A percentile compares a stretch with the other conserved stretches of the same genome.
These are phyloP conservation scores for Cacatua alba DNA, from an alignment of 2,113 vertebrate genomes.

Conservation along the genomic window DNA sequence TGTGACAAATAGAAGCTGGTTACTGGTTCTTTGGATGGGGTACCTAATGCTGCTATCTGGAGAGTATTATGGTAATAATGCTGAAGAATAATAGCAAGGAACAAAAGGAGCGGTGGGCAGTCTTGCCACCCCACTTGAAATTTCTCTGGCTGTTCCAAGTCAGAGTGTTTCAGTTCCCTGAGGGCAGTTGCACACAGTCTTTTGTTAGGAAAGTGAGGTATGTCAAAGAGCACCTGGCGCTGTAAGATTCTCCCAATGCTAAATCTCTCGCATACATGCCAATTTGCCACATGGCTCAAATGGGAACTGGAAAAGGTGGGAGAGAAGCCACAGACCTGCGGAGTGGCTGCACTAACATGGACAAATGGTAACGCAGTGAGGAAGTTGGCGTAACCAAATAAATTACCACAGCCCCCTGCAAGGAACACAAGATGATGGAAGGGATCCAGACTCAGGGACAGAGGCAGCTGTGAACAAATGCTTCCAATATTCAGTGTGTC, in stretches of 20 bases:
- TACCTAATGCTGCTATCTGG: not conserved
- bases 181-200: not conserved
- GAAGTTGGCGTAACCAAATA: not conserved
- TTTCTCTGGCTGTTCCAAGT: not conserved
- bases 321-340: not conserved
- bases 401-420: not conserved
- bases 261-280: not conserved
- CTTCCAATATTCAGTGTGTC: not conserved
- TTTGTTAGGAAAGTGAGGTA: not conserved
- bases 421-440: not conserved
- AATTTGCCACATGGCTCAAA: not conserved
- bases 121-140: not conserved
- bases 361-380: slow-evolving; percentile 2
- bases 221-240: not conserved
- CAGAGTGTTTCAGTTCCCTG: accelerated
- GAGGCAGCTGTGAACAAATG: not conserved
- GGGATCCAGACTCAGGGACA: not conserved
- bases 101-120: not conserved
- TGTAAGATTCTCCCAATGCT: not conserved
- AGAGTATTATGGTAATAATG: not conserved
- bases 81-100: not conserved
- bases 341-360: not conserved
- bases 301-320: not conserved
- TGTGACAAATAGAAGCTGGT: not conserved
- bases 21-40: not conserved